Evolutionary conservation across 2,797 vertebrate genomes (phyloP), one percentile per base, ranked within the genome.

Genomic region (Gambusia yucatana): DNA sequence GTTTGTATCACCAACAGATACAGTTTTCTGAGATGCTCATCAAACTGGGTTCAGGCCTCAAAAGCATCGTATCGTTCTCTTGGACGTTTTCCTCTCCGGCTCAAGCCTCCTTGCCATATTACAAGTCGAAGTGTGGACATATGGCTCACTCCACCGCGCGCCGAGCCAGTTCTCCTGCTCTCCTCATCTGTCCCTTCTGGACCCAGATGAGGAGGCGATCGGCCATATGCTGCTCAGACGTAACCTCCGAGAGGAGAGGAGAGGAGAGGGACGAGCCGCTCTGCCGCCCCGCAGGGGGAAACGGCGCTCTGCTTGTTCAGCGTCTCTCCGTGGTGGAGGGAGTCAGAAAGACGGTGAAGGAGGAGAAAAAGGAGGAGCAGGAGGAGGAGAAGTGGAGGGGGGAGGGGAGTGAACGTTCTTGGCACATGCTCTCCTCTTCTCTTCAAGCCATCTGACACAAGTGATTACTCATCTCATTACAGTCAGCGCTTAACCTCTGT

Each of bases 381-480:
- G 55, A 2, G 28, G 43, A 25, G 46, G 7, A 33, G 44, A 59
- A 39, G 17, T 36, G 73, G 39, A 59, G 77, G 67, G 70, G 44
- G 73, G 39, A 59, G 77, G 67, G 70, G 44, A 75, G 76, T 87
- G 87, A 70, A 61, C 39, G 47, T 48, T 57, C 71, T 83, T 88
- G 84, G 87, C 83, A 80, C 80, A 86, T 69, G 73, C 79, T 84
- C 77, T 73, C 17, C 7, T 84, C 78, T 79, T 22, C 57, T 83
- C 81, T 80, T 80, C 80, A 88, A 91, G 87, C 83, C 81, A 85
- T 91, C 85, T 92, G 92, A 94, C 93, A 93, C 88, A 93, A 88
- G 87, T 93, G 91, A 93, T 94, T 93, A 93, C 89, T 91, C 93
- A 92, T 92, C 89, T 91, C 84, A 88, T 94, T 91, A 91, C 83